Percentiles rank a stretch among this genome's conserved stretches.
Evolutionary conservation across 2,888 invertebrate species (phyloP).

Genomic region (Helobdella robusta): DNA sequence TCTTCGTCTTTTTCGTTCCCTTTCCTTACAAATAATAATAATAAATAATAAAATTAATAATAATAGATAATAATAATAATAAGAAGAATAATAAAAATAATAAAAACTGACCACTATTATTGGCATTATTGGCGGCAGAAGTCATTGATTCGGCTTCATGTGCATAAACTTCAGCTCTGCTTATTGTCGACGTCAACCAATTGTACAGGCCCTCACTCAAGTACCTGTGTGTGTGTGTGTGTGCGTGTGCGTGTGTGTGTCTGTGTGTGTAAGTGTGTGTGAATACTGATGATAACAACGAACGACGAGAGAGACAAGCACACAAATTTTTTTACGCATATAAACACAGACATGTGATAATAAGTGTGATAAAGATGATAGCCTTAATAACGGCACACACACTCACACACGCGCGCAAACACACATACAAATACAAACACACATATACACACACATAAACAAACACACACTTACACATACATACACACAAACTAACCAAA

Average conservation of each 20-base stretch:
- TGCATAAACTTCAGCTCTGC: slow-evolving; percentile 74
- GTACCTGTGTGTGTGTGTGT: slow-evolving; percentile 42
- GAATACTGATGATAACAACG: neutral
- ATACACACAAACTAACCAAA: slow-evolving; percentile 41
- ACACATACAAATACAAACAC: too few species aligned
- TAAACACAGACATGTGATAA: neutral
- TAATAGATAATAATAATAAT: too few species aligned
- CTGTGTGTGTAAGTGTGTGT: neutral
- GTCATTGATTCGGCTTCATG: slow-evolving; percentile 60
- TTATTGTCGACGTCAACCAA: slow-evolving; percentile 81
- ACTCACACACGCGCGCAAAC: too few species aligned
- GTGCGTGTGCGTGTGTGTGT: neutral
- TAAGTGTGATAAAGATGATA: too few species aligned
- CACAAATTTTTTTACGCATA: neutral
- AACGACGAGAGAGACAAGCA: neutral
- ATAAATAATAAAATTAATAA: too few species aligned
- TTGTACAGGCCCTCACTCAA: slow-evolving; percentile 78
- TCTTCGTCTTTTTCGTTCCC: slow-evolving; percentile 52
- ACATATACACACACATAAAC: too few species aligned
- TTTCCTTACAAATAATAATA: too few species aligned
- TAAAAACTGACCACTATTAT: too few species aligned
- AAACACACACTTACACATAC: too few species aligned
- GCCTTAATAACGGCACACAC: too few species aligned
- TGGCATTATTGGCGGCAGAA: too few species aligned
- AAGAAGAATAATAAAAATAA: too few species aligned